Base-by-base conservation (phyloP, 2,113 vertebrate species). In the Puffinus mauretanicus region DNA sequence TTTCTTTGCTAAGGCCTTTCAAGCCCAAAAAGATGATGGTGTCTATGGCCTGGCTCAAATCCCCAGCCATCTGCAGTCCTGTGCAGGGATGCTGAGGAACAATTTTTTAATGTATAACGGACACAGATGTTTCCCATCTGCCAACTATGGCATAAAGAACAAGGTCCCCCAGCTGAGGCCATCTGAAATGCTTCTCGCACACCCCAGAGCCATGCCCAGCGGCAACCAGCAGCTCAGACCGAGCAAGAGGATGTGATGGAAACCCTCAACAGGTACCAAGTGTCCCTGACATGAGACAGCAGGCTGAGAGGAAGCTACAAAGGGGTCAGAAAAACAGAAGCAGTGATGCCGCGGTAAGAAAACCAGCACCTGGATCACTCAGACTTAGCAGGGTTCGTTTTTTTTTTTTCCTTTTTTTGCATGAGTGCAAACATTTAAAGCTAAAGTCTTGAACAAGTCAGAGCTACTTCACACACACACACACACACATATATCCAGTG, bases 381-480 rank as follows among this genome's bases (percentile, higher is more conserved):
- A 72, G 51, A 46, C 21, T 62, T 82, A 42, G 55, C 16, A 80
- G 10, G 7, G 16, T 40, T 77, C 34, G 2, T 10, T 26, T 3
- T 49, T 44, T 5, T 8, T 12, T 12, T 15, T 7, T 2, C 7
- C 2, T 13, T 36, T 29, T n/a, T 62, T 18, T 10, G 3, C n/a
- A 44, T 17, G 13, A 32, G 11, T 78, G 21, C 21, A 78, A 72
- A 61, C 13, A 13, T 91, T 85, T 86, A 79, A 94, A 77, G 22
- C 47, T 76, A 2, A 82, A 82, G 15, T 40, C 24, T 77, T n/a
- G 65, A 79, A 65, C 1, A 16, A 81, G 24, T 70, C 65, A 81
- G 66, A 92, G 44, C 29, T 89, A 30, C 25, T 82, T 94, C 86
- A 88, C 38, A 24, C 20, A 13, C n/a, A 47, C 10, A 16, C 19